Conservation (phyloP, 2,113 vertebrate species). For the Gnathonemus longibarbis region DNA sequence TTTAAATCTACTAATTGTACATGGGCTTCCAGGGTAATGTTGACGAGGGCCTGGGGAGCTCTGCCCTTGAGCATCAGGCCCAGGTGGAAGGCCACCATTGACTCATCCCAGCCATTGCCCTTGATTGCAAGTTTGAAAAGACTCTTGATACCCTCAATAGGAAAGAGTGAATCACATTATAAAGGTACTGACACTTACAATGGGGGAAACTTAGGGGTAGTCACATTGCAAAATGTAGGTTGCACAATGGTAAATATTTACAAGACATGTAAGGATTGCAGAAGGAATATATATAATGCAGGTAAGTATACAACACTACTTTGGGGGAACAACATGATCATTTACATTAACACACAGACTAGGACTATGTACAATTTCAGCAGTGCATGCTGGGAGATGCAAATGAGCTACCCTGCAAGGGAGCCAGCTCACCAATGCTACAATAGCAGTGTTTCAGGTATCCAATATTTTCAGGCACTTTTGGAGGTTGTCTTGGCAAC, state of each 20-base stretch:
- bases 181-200: background rate
- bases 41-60: too few relatives aligned
- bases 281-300: background rate
- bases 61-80: too few relatives aligned
- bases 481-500: background rate
- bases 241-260: background rate
- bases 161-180: too few relatives aligned
- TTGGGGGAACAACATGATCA: background rate
- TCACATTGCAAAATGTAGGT: background rate
- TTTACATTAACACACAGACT: background rate
- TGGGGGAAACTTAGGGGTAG: background rate
- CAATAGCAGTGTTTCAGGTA: background rate
- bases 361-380: background rate
- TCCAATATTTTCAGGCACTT: background rate
- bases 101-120: too few relatives aligned
- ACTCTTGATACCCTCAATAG: too few relatives aligned
- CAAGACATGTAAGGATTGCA: background rate
- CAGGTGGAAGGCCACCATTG: too few relatives aligned
- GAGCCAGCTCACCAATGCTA: background rate
- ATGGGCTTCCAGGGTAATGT: too few relatives aligned
- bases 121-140: too few relatives aligned
- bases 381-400: background rate
- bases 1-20: too few relatives aligned
- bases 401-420: background rate
- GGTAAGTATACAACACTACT: background rate